Percentiles rank a stretch among this genome's conserved stretches.
phyloP scores from a whole-genome alignment of 30 jellyfish, hydroid and myxozoan genomes.

The Morbakka virulenta region DNA sequence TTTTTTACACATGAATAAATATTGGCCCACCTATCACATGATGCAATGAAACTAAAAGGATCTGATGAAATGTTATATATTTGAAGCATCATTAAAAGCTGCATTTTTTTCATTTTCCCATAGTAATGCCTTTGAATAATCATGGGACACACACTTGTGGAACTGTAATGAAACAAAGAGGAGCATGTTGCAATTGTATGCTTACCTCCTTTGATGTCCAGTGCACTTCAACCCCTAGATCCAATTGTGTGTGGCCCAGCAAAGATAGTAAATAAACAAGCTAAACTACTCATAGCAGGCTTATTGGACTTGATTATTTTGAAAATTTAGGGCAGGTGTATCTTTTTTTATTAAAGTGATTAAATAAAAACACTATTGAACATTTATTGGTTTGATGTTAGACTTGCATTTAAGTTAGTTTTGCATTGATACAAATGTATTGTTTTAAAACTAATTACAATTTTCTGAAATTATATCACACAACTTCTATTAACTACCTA shows the following conservation, averaged over 20 bases:
- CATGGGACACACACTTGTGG: slow-evolving; percentile 46
- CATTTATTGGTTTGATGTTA: too few species aligned
- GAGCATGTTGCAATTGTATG: slow-evolving; percentile 33
- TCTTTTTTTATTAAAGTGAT: too few species aligned
- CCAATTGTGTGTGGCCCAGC: slow-evolving; percentile 35
- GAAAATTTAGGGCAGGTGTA: too few species aligned
- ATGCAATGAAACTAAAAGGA: slow-evolving; percentile 6
- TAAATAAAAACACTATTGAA: too few species aligned
- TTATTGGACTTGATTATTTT: too few species aligned
- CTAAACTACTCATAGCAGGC: too few species aligned
- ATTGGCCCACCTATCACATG: slow-evolving; percentile 22
- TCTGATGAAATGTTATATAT: slow-evolving; percentile 24
- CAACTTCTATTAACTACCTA: too few species aligned
- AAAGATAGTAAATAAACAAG: slow-evolving; percentile 3
- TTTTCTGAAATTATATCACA: too few species aligned
- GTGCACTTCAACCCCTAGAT: slow-evolving; percentile 46
- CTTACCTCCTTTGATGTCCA: slow-evolving; percentile 24
- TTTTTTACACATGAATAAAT: slow-evolving; percentile 21
- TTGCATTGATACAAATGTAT: too few species aligned
- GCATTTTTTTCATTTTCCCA: slow-evolving; percentile 12
- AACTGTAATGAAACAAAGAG: slow-evolving; percentile 14
- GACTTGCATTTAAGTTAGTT: too few species aligned
- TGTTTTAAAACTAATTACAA: too few species aligned
- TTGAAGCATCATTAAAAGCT: slow-evolving; percentile 33
- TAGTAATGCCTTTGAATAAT: slow-evolving; percentile 9